These are phyloP conservation scores for Hylaea fasciaria DNA, from an alignment of 2,888 invertebrate genomes.

Conservation along the genomic window DNA sequence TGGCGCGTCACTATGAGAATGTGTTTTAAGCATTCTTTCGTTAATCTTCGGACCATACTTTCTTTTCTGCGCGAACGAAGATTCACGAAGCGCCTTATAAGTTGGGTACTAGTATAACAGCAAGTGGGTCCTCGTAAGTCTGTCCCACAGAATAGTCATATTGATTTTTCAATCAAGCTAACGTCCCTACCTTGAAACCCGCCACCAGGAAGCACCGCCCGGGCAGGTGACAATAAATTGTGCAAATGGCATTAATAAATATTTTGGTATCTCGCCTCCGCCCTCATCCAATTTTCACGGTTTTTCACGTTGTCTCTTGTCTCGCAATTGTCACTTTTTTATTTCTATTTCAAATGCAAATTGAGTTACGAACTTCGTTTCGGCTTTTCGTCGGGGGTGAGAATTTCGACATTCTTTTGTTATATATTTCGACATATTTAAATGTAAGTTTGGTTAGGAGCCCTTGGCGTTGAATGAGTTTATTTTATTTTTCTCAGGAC, in stretches of 20 bases:
- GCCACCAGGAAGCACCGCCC: slow-evolving; percentile 21
- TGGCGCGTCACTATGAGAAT: too few relatives aligned
- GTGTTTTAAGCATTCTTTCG: too few relatives aligned
- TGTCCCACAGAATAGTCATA: slow-evolving; percentile 1
- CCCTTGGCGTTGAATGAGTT: neutral
- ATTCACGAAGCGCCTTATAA: too few relatives aligned
- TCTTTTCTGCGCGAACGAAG: too few relatives aligned
- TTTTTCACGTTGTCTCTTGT: slow-evolving; percentile 42
- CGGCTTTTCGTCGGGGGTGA: slow-evolving; percentile 54
- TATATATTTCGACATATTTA: slow-evolving; percentile 35
- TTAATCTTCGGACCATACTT: too few relatives aligned
- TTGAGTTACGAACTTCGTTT: slow-evolving; percentile 71
- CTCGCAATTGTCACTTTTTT: slow-evolving; percentile 61
- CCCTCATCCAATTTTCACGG: slow-evolving; percentile 50
- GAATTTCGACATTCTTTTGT: slow-evolving; percentile 54
- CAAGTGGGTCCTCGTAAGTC: neutral
- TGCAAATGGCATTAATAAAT: slow-evolving; percentile 51
- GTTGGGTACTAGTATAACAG: too few relatives aligned
- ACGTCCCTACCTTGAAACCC: slow-evolving; percentile 16
- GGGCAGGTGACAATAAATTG: slow-evolving; percentile 43
- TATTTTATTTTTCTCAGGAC: neutral
- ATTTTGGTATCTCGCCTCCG: slow-evolving; percentile 43
- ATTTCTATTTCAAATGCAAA: slow-evolving; percentile 68
- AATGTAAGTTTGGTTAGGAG: neutral
- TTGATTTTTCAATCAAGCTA: slow-evolving; percentile 34